phyloP scores from a whole-genome alignment of 2,888 invertebrate species.

The Ophion slaviceki region DNA sequence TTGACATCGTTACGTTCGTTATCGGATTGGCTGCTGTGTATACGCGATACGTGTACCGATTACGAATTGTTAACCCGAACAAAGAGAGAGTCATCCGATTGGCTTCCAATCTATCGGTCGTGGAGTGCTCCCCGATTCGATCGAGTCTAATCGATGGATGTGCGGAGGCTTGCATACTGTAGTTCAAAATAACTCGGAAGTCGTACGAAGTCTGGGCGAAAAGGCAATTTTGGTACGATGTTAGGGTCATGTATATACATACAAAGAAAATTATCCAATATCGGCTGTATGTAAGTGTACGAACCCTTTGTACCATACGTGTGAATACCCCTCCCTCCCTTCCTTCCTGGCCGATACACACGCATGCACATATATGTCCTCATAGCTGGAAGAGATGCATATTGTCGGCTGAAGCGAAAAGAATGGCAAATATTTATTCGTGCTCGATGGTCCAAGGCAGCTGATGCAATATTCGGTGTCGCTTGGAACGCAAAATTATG shows the following conservation, averaged over 20 bases:
- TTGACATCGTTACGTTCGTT: background rate
- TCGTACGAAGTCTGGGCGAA: background rate
- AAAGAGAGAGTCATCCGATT: background rate
- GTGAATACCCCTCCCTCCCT: background rate
- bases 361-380: background rate
- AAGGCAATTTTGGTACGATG: conserved; percentile 34
- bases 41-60: background rate
- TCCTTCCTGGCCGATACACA: background rate
- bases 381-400: background rate
- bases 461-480: conserved; percentile 52
- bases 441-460: conserved; percentile 22
- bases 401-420: conserved; percentile 26
- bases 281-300: conserved; percentile 6
- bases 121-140: background rate
- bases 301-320: conserved; percentile 19
- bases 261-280: conserved; percentile 22
- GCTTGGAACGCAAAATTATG: conserved; percentile 13
- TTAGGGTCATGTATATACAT: conserved; percentile 4
- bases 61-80: background rate
- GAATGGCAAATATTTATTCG: conserved; percentile 56
- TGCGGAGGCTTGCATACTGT: background rate
- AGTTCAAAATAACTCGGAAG: conserved; percentile 1
- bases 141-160: background rate
- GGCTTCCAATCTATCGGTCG: background rate
- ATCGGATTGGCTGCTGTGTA: background rate